Conservation (phyloP, 2,888 invertebrate species). For the Aporophyla lueneburgensis region DNA sequence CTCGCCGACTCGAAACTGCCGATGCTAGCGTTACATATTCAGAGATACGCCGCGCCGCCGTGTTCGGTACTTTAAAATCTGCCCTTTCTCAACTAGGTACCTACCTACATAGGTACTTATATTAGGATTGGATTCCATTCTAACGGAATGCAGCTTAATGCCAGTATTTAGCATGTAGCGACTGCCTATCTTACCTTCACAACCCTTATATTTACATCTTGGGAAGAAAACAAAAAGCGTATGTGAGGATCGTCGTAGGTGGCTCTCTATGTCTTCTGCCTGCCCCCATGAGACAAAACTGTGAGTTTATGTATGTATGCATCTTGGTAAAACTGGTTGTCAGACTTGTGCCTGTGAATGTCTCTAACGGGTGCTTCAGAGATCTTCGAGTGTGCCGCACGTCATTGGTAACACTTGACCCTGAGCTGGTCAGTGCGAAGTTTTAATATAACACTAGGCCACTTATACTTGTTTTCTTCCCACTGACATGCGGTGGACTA, state of each 20-base stretch:
- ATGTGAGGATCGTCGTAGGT: too few species aligned
- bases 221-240: too few species aligned
- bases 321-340: background rate
- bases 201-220: background rate
- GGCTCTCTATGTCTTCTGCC: too few species aligned
- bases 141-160: background rate
- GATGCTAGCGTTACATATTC: too few species aligned
- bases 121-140: background rate
- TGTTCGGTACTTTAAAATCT: background rate
- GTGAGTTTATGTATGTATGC: too few species aligned
- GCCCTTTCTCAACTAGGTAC: background rate
- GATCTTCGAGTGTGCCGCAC: background rate
- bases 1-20: too few species aligned
- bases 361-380: background rate
- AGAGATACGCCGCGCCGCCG: background rate
- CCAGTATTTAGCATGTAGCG: background rate
- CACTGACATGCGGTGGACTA: background rate
- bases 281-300: too few species aligned
- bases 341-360: background rate
- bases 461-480: background rate
- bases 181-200: background rate
- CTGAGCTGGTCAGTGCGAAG: background rate
- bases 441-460: background rate
- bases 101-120: background rate
- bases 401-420: background rate